Percentiles rank a stretch among this genome's conserved stretches.
These are phyloP conservation scores for Poecile montanus DNA, from an alignment of 2,797 vertebrate species.

Conservation along the genomic window DNA sequence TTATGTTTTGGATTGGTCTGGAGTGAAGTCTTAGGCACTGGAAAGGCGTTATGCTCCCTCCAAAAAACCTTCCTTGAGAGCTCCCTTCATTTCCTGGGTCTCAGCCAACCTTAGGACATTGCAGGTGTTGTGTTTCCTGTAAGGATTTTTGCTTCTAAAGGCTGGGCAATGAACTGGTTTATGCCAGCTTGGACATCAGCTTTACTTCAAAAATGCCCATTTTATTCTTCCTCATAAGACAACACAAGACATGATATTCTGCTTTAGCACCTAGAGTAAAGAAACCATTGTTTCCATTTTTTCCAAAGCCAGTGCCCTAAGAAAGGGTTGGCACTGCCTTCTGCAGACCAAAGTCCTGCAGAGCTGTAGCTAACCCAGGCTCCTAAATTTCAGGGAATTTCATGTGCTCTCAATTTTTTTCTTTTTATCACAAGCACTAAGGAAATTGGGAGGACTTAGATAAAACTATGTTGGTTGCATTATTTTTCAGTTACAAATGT, in stretches of 20 bases:
- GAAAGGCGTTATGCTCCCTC: background rate
- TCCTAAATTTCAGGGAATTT: background rate
- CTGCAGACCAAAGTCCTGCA: background rate
- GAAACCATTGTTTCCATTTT: accelerated
- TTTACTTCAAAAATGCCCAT: background rate
- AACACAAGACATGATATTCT: background rate
- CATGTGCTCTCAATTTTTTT: background rate
- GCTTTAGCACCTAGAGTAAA: background rate
- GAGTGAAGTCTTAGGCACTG: background rate
- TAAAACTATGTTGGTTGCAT: background rate
- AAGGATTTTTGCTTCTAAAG: background rate
- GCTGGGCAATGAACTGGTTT: background rate
- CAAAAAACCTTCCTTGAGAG: background rate
- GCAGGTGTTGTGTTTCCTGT: background rate
- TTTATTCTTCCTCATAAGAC: background rate
- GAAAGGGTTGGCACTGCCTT: background rate
- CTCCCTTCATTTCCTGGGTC: background rate
- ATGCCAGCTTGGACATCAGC: background rate
- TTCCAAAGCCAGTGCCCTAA: background rate
- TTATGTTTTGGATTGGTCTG: background rate
- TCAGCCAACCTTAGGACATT: background rate
- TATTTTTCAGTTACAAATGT: background rate
- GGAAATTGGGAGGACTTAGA: background rate
- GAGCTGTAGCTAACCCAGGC: background rate
- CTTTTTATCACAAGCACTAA: background rate